Conservation (phyloP, 2,113 vertebrate species). For the Eidolon helvum region DNA sequence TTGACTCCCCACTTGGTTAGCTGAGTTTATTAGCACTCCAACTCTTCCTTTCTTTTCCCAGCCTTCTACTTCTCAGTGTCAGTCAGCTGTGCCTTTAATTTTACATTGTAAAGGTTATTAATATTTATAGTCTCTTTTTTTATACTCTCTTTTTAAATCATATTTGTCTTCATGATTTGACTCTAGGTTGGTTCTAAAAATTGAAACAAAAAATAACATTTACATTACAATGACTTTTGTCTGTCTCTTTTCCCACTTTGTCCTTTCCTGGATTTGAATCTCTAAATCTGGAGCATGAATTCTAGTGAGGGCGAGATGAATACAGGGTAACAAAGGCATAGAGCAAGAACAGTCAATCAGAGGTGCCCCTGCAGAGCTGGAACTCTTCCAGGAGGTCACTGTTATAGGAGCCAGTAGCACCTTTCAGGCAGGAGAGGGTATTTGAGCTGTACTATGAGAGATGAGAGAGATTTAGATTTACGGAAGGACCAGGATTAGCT, state of each 20-base stretch:
- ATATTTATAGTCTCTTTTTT: constrained; percentile 57
- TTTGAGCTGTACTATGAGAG: not conserved
- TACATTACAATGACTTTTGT: constrained; percentile 46
- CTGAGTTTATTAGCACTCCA: not conserved
- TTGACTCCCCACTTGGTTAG: not conserved
- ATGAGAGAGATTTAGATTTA: not conserved
- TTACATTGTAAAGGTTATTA: constrained; percentile 38
- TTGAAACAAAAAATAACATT: constrained; percentile 56
- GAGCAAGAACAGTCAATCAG: not conserved
- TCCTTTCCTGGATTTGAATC: constrained; percentile 14
- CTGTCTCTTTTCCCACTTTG: not conserved
- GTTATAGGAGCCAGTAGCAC: not conserved
- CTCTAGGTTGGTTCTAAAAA: constrained; percentile 53
- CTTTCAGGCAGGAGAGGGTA: not conserved
- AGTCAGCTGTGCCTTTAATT: constrained; percentile 38
- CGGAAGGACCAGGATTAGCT: not conserved
- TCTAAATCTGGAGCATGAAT: constrained; percentile 28
- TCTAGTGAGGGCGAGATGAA: not conserved
- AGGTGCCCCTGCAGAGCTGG: not conserved
- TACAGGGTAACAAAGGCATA: not conserved
- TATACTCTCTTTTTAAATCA: constrained; percentile 35
- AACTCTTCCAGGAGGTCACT: not conserved
- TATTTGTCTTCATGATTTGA: constrained; percentile 38
- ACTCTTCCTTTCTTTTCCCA: not conserved
- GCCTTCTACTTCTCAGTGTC: not conserved